phyloP scores from a whole-genome alignment of 2,888 invertebrate genomes.

The Tenthredo amoena region DNA sequence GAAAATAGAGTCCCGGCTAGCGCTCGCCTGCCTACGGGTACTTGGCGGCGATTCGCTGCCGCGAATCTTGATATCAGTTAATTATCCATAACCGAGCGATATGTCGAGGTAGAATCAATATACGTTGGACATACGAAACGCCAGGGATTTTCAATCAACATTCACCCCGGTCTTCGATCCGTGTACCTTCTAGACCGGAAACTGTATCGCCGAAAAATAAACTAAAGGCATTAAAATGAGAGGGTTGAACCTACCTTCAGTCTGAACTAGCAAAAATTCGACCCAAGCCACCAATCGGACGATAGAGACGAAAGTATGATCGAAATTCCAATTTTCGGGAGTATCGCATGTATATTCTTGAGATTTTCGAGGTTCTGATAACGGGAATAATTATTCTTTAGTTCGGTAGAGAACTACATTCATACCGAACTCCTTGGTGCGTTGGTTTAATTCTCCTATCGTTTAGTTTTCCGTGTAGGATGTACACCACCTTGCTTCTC shows the following conservation, averaged over 20 bases:
- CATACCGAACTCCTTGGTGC: neutral
- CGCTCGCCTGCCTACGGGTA: too few species aligned
- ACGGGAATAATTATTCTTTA: neutral
- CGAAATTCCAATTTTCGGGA: too few species aligned
- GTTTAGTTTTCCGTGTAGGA: neutral
- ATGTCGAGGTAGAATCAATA: neutral
- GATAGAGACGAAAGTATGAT: neutral
- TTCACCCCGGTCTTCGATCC: neutral
- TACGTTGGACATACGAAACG: too few species aligned
- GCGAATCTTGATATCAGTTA: too few species aligned
- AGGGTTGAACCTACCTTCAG: neutral
- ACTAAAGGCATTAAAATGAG: neutral
- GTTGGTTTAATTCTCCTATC: neutral
- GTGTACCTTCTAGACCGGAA: neutral
- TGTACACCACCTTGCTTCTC: neutral
- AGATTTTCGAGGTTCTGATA: neutral
- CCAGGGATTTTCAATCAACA: neutral
- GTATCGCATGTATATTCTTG: neutral
- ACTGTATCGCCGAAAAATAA: neutral
- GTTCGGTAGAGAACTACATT: neutral
- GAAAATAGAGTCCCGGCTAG: too few species aligned
- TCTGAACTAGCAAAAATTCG: neutral
- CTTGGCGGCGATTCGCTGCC: too few species aligned
- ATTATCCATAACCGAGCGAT: neutral
- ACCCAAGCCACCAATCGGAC: neutral